Conservation (phyloP, 2,113 vertebrate genomes). For the Neotoma lepida region DNA sequence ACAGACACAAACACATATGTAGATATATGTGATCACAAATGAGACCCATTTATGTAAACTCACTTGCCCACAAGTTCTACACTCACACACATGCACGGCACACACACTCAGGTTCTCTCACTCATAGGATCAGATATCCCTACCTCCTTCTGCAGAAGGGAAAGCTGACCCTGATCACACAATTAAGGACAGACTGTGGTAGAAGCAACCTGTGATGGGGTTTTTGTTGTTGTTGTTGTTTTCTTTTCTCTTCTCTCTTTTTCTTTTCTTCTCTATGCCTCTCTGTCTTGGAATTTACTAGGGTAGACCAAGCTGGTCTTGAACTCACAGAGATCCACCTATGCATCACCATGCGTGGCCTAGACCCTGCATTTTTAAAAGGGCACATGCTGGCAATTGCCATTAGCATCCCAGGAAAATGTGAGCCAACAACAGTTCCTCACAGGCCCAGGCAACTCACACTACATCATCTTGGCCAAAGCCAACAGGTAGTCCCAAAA, state of each 20-base stretch:
- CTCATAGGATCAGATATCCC: background rate
- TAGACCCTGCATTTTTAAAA: constrained; percentile 43
- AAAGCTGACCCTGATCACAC: background rate
- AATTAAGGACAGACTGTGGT: background rate
- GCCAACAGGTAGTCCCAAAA: constrained; percentile 50
- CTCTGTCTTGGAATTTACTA: background rate
- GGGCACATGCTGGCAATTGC: background rate
- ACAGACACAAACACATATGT: background rate
- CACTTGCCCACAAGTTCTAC: background rate
- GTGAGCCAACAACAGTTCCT: background rate
- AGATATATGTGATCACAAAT: background rate
- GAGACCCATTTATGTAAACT: background rate
- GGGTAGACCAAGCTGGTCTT: background rate
- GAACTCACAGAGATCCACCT: background rate
- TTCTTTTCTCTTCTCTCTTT: too few species aligned
- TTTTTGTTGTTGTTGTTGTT: background rate
- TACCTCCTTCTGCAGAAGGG: background rate
- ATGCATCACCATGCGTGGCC: too few species aligned
- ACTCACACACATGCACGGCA: background rate
- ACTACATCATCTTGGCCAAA: constrained; percentile 29
- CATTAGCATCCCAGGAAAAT: background rate
- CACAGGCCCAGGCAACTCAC: constrained; percentile 66
- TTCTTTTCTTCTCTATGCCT: background rate
- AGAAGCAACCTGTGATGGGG: background rate
- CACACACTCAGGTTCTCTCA: background rate